Percentiles rank a stretch among this genome's conserved stretches.
Evolutionary conservation across 2,797 vertebrate genomes (phyloP).

Genomic region (Somateria mollissima): DNA sequence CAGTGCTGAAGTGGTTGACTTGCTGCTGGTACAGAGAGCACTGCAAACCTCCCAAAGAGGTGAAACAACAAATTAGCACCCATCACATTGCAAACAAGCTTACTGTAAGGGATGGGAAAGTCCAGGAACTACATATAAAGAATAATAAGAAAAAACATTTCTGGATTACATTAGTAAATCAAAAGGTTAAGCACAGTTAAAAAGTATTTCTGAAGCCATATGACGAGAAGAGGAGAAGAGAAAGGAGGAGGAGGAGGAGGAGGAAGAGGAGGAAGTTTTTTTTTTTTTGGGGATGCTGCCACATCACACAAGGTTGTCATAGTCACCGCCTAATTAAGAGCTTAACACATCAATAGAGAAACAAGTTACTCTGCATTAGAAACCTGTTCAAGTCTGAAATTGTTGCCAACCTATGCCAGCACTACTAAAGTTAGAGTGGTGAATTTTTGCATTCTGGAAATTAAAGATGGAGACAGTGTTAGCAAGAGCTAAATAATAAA

Average conservation of each 20-base stretch:
- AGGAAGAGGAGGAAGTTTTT: background rate
- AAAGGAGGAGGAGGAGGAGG: too few species aligned
- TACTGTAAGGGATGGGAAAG: background rate
- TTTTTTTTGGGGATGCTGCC: background rate
- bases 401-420: background rate
- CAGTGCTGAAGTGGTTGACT: background rate
- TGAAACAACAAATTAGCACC: background rate
- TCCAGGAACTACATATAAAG: background rate
- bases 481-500: background rate
- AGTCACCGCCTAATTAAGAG: background rate
- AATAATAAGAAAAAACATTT: background rate
- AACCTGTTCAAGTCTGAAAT: background rate
- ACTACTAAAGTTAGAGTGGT: background rate
- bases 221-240: too few species aligned
- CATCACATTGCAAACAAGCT: background rate
- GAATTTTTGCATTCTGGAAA: background rate
- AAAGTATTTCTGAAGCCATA: background rate
- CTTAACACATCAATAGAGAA: conserved; percentile 33
- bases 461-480: background rate
- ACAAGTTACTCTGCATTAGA: background rate
- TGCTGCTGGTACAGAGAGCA: background rate
- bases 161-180: background rate
- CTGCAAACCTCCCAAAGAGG: background rate
- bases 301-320: background rate
- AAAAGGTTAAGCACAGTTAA: background rate